Evolutionary conservation across 2,888 invertebrate genomes (phyloP), one percentile per base, ranked within the genome.

Genomic region (Lasioglossum calceatum): DNA sequence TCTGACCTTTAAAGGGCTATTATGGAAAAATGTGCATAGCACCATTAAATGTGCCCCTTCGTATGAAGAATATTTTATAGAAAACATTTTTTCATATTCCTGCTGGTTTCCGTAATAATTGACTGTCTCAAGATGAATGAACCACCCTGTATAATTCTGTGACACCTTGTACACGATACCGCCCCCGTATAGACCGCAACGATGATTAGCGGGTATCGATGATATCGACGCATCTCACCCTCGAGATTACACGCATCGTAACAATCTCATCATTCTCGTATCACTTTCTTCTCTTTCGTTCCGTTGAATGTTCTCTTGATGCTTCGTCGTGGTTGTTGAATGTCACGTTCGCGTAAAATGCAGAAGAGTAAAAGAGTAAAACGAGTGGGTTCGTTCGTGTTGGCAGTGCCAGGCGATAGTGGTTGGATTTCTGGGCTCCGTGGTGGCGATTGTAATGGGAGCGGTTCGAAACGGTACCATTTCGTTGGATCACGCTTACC

Each of bases 391-490:
- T 81, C 79, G 79, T 84, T 81, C 79, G 76, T 87, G 79, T 86
- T 76, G 79, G 64, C 94, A 97, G 97, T 96, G 97, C 93, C 97
- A 97, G 95, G 97, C 97, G 32, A 97, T 97, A 91, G 97, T 97
- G 70, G 97, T 97, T 72, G 97, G 97, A 73, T 97, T 97, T 93
- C 95, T 97, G 88, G 97, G 97, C 67, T 97, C 97, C 12, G 93
- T 97, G 79, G 97, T 97, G 82, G 97, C 97, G 50, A 96, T 97
- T 91, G 95, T 97, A 54, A 97, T 97, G 96, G 97, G 97, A 36
- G 97, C 96, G 88, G 96, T 97, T 76, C 96, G 97, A 79, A 96
- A 96, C 90, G 96, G 96, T 79, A 96, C 96, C 72, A 96, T 97
- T 87, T 96, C 96, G 86, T 91, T 97, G 88, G 96, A 97, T 89